phyloP scores from a whole-genome alignment of 2,888 invertebrate genomes.

The Trichogramma dendrolimi region DNA sequence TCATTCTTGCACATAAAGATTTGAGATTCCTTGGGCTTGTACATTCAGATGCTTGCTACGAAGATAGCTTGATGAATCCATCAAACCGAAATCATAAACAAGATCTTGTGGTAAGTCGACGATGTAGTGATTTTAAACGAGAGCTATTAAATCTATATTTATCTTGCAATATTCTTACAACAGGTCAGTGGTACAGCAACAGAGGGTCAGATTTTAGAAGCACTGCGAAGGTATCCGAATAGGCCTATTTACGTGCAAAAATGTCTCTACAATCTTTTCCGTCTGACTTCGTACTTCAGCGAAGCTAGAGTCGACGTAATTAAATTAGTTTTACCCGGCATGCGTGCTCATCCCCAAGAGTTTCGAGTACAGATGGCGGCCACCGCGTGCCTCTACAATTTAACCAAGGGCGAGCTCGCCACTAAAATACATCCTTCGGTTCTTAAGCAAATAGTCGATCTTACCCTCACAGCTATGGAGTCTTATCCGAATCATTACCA shows the following conservation, averaged over 20 bases:
- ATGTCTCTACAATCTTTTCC: slow-evolving; percentile 63
- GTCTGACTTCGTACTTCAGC: slow-evolving; percentile 53
- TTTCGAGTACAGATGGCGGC: slow-evolving; percentile 71
- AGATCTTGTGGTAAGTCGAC: slow-evolving; percentile 50
- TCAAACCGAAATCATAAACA: slow-evolving; percentile 49
- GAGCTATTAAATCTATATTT: slow-evolving; percentile 1
- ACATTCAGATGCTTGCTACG: slow-evolving; percentile 56
- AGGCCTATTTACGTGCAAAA: slow-evolving; percentile 64
- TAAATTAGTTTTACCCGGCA: slow-evolving; percentile 57
- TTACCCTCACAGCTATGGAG: slow-evolving; percentile 67
- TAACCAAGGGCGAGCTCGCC: slow-evolving; percentile 64
- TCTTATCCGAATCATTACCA: slow-evolving; percentile 64
- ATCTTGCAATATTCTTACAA: slow-evolving; percentile 6
- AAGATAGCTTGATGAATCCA: slow-evolving; percentile 54
- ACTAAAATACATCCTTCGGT: slow-evolving; percentile 62
- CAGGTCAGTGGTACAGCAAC: slow-evolving; percentile 59
- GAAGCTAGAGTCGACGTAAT: slow-evolving; percentile 62
- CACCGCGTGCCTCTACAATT: slow-evolving; percentile 71
- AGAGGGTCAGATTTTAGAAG: slow-evolving; percentile 59
- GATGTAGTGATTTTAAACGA: not conserved
- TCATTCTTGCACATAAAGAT: slow-evolving; percentile 52
- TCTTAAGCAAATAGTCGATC: slow-evolving; percentile 60
- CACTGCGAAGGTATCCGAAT: slow-evolving; percentile 57
- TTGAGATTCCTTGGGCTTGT: slow-evolving; percentile 59
- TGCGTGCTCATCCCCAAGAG: slow-evolving; percentile 55